These are phyloP conservation scores for Cyrtonyx montezumae DNA, from an alignment of 2,113 vertebrate species.

Conservation along the genomic window DNA sequence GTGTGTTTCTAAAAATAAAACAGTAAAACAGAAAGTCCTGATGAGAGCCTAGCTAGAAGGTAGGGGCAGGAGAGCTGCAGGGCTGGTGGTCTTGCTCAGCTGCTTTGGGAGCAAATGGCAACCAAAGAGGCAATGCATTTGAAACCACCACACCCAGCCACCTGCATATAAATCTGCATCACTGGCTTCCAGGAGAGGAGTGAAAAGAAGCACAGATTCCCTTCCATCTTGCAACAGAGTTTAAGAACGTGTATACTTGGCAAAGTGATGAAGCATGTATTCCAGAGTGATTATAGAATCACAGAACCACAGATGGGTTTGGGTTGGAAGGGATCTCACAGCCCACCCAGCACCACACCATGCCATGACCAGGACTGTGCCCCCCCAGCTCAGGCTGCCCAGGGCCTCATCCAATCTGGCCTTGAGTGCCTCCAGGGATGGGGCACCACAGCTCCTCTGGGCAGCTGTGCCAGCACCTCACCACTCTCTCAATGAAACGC, in stretches of 20 bases:
- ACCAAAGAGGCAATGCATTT: background rate
- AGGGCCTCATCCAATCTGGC: no score
- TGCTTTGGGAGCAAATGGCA: background rate
- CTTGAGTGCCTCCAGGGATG: no score
- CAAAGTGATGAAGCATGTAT: background rate
- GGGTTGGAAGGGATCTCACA: background rate
- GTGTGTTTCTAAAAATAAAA: slow-evolving; percentile 2
- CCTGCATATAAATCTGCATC: background rate
- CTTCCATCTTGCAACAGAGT: background rate
- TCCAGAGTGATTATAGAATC: background rate
- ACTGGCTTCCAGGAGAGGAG: background rate
- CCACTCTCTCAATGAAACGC: no score
- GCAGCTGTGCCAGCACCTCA: no score
- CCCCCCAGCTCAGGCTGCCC: no score
- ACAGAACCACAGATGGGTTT: background rate
- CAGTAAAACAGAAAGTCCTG: slow-evolving; percentile 39
- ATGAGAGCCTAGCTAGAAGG: background rate
- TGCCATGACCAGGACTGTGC: no score
- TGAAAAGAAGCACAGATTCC: background rate
- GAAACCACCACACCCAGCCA: background rate
- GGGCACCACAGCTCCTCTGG: no score
- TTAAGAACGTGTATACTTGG: fast-evolving
- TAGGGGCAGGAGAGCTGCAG: background rate
- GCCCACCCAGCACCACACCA: background rate
- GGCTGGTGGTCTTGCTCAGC: background rate